Conservation (phyloP, 1,140 invertebrate species). For the Carcinoscorpius rotundicauda region DNA sequence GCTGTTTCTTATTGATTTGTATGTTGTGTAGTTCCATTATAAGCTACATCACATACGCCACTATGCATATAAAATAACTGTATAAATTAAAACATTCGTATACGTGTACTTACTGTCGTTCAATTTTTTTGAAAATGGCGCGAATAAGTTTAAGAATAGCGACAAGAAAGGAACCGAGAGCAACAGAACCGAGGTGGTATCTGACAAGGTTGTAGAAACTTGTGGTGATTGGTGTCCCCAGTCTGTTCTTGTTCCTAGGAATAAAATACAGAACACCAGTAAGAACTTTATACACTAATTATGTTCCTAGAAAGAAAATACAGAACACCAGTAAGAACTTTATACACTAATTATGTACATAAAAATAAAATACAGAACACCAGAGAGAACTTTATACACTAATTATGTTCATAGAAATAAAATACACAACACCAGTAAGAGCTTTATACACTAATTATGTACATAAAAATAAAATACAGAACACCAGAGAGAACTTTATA, state of each 20-base stretch:
- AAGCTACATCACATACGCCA: too few species aligned
- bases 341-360: constrained; percentile 46
- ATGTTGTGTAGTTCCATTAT: too few species aligned
- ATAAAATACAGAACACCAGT: constrained; percentile 1
- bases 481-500: too few species aligned
- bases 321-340: too few species aligned
- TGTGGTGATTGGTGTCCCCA: constrained; percentile 44
- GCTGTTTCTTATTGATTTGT: too few species aligned
- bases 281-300: constrained; percentile 23
- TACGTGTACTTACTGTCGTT: too few species aligned
- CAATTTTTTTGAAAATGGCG: constrained; percentile 35
- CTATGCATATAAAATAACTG: too few species aligned
- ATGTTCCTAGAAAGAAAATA: constrained; percentile 46
- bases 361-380: constrained; percentile 19
- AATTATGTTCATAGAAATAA: constrained; percentile 47
- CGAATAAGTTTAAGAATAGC: constrained; percentile 53
- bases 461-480: too few species aligned
- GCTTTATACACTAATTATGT: too few species aligned
- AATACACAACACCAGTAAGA: background rate
- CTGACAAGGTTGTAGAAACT: constrained; percentile 44
- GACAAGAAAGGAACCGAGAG: constrained; percentile 60
- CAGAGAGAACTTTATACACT: constrained; percentile 9
- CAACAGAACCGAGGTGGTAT: constrained; percentile 64
- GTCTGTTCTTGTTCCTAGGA: constrained; percentile 48
- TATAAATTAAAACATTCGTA: too few species aligned